Evolutionary conservation across 2,797 vertebrate species (phyloP), one percentile per base, ranked within the genome.

Genomic region (Danio jaintianensis): DNA sequence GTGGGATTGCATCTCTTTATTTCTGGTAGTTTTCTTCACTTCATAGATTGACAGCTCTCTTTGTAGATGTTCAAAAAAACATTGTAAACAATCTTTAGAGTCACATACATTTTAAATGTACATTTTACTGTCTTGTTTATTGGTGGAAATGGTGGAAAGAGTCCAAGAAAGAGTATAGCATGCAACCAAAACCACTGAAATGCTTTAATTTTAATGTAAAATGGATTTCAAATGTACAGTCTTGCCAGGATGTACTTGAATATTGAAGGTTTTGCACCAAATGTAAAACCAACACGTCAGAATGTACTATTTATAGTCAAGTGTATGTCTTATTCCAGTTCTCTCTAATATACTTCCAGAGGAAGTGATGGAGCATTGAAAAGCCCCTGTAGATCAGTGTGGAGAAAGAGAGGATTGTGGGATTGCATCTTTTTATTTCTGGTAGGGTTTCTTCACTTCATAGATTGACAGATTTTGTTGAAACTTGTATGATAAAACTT

Each of bases 1-100:
- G 4, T 67, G 64, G 20, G 43, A 67, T 52, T 69, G 47, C 47
- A 53, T 69, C 29, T 69, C 67, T 69, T 18, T 11, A 52, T 38
- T 4, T 53, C 67, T 40, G 36, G 10, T 12, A 18, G 0, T 29
- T 38, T 53, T 53, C 29, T 40, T 38, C 22, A 11, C 66, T 52
- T 36, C 2, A 62, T 22, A 52, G 9, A n/a, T 56, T n/a, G 53
- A 55, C 53, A 55, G 53, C 53, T 56, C 53, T 29, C n/a, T n/a
- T 29, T 56, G 53, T 56, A 56, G 15, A 15, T 5, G 9, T 56
- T 7, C 53, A 55, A 55, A 13, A 11, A 4, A n/a, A n/a, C n/a
- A 4, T 18, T 56, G 15, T 15, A 16, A 56, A 8, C 13, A 1
- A 29, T 29, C 29, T 29, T 29, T 29, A 29, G 29, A 29, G 29